Evolutionary conservation across 2,888 invertebrate genomes (phyloP), one percentile per base, ranked within the genome.

Genomic region (Drosophila borealis): DNA sequence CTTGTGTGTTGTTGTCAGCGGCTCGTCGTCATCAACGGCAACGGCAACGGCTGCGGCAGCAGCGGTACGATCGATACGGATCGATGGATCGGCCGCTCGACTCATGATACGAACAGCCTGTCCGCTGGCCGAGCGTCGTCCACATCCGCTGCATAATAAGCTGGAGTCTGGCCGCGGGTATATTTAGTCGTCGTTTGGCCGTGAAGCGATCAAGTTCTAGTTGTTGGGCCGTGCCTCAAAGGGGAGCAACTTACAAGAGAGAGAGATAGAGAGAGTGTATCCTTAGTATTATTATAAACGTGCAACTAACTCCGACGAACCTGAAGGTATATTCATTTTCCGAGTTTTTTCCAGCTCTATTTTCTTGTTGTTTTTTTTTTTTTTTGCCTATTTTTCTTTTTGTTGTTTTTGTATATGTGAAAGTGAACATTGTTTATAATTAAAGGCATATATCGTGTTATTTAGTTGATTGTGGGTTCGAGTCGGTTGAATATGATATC

Each of bases 121-220:
- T 36, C 36, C 49, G 33, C 9, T 36, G 37, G 29, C 37, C 63
- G 64, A 51, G 19, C 45, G n/a, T 4, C 62, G 46, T 46, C n/a
- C 34, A 19, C 48, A 65, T 41, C 57, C 45, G 33, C 21, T 42
- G 65, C 80, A 67, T 83, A 74, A 86, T 79, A 83, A 81, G 70
- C 72, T 77, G 86, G 84, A 83, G 81, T 80, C 84, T 75, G 83
- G 53, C 67, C 51, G 80, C n/a, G 59, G 68, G 69, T 76, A 78
- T 62, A 87, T 78, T 86, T 70, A 84, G 84, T 84, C 67, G 76
- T 10, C 55, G 69, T 41, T 72, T 56, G 64, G 55, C 63, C 69
- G 80, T 81, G 71, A 66, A 84, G 71, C 87, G 53, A 76, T 56
- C 45, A 71, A 78, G 72, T 67, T 64, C 64, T 63, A 63, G 14